phyloP scores from a whole-genome alignment of 1,140 invertebrate species.

The Hormaphis cornu region DNA sequence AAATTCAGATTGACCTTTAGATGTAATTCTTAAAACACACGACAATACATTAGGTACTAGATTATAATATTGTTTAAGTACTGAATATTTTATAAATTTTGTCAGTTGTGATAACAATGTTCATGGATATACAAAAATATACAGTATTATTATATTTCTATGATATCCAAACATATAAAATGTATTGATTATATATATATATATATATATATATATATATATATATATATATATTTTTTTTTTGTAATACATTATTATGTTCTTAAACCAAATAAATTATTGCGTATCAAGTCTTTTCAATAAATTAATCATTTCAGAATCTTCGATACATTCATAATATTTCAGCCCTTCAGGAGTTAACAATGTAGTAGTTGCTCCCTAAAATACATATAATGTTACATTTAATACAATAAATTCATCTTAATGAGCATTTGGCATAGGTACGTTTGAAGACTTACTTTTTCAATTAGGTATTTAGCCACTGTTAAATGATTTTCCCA shows the following conservation, averaged over 20 bases:
- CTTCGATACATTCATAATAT: conserved; percentile 18
- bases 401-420: background rate
- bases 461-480: conserved; percentile 21
- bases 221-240: background rate
- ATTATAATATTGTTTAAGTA: no score
- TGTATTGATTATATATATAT: no score
- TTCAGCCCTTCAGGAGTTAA: conserved; percentile 13
- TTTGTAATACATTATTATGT: background rate
- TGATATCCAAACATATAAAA: no score
- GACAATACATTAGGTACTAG: no score
- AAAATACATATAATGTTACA: background rate
- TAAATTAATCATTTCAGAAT: conserved; percentile 25
- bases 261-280: background rate
- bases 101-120: no score
- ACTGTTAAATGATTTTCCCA: conserved; percentile 27
- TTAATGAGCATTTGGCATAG: background rate
- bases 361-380: conserved; percentile 10
- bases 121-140: no score
- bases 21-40: no score
- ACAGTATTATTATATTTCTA: no score
- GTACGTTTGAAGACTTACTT: background rate
- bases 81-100: no score
- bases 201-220: no score
- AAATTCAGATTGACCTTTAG: no score
- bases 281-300: conserved; percentile 16